These are phyloP conservation scores for Noctua fimbriata DNA, from an alignment of 2,888 invertebrate species.

Conservation along the genomic window DNA sequence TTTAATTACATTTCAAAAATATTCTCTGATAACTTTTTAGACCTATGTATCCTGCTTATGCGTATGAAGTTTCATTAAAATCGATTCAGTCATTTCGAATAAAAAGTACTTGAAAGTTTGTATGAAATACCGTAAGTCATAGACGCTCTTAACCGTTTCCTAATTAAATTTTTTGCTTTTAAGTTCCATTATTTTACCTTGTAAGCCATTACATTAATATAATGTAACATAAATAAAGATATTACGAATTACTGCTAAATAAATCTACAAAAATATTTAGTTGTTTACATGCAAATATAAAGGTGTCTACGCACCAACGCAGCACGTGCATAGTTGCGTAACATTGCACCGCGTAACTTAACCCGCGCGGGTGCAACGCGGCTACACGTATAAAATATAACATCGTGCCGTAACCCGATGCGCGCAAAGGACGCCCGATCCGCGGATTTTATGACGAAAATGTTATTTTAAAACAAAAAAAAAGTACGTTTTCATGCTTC, in stretches of 20 bases:
- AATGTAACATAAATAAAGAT: neutral
- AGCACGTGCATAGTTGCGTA: slow-evolving; percentile 33
- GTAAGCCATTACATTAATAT: too few species aligned
- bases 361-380: slow-evolving; percentile 32
- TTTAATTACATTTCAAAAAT: too few species aligned
- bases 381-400: slow-evolving; percentile 6
- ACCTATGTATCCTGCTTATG: too few species aligned
- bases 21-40: too few species aligned
- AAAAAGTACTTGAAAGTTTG: too few species aligned
- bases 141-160: neutral
- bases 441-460: neutral
- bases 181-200: neutral
- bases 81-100: too few species aligned
- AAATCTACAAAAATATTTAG: neutral
- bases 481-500: too few species aligned
- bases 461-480: neutral
- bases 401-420: slow-evolving; percentile 22
- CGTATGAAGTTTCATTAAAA: too few species aligned
- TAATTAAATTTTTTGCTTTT: neutral
- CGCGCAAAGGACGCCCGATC: slow-evolving; percentile 1
- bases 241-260: neutral
- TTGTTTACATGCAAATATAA: slow-evolving; percentile 25
- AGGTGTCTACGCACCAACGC: slow-evolving; percentile 12
- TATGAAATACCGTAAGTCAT: too few species aligned
- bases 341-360: slow-evolving; percentile 37